Percentiles rank a stretch among this genome's conserved stretches.
Evolutionary conservation across 2,888 invertebrate species (phyloP).

Genomic region (Xestia sexstrigata): DNA sequence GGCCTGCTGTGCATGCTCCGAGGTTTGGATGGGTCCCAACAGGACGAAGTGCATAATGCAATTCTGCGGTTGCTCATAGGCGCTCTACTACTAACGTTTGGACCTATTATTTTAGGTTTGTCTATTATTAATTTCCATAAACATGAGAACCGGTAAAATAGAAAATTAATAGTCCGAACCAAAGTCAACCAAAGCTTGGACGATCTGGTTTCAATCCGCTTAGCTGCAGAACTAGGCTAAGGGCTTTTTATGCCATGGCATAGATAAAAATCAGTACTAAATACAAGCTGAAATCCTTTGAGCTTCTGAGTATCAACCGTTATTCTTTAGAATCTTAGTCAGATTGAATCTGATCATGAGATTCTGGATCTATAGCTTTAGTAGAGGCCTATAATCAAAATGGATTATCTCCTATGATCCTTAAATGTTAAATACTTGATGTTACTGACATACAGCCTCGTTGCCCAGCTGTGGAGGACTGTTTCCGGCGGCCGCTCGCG

Average conservation of each 20-base stretch:
- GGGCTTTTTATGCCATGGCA: background rate
- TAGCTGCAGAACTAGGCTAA: background rate
- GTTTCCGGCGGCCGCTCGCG: constrained; percentile 1
- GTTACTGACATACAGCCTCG: constrained; percentile 61
- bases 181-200: background rate
- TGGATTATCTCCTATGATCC: background rate
- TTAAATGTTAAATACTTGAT: constrained; percentile 46
- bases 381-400: background rate
- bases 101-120: constrained; percentile 46
- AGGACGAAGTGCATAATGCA: constrained; percentile 51
- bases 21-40: constrained; percentile 47
- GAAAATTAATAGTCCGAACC: constrained; percentile 8
- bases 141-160: background rate
- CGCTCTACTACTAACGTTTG: constrained; percentile 42
- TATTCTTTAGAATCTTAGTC: background rate
- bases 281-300: background rate
- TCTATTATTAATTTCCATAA: constrained; percentile 23
- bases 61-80: constrained; percentile 49
- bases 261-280: no score
- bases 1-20: constrained; percentile 35
- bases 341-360: background rate
- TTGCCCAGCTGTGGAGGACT: constrained; percentile 60
- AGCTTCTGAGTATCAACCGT: background rate
- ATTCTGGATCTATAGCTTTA: background rate
- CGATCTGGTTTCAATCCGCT: background rate